A percentile compares a stretch with the other conserved stretches of the same genome.
phyloP scores from a whole-genome alignment of 2,113 vertebrate species.

The Alethe castanea region DNA sequence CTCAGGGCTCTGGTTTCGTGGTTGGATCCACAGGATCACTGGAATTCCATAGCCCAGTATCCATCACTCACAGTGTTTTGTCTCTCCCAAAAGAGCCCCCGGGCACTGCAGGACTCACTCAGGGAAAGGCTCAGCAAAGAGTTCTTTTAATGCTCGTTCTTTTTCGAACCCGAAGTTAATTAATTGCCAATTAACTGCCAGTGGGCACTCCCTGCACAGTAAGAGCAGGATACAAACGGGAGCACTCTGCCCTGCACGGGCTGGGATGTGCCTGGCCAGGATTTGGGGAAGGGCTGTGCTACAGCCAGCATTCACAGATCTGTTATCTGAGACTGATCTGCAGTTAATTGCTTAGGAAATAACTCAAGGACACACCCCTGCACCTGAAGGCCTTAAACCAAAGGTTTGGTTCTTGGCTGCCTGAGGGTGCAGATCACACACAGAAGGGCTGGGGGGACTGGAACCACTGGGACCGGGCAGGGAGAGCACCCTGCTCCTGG shows the following conservation, averaged over 20 bases:
- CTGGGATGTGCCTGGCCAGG: neutral
- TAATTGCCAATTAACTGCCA: neutral
- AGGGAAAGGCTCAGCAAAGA: neutral
- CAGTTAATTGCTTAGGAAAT: neutral
- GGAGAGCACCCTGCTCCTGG: no score
- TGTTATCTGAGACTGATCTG: neutral
- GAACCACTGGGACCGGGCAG: neutral
- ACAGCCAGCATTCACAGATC: neutral
- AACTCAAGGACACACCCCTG: neutral
- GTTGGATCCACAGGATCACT: rapidly evolving
- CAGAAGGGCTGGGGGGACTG: no score
- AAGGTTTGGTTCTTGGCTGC: neutral
- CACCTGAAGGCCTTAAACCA: neutral
- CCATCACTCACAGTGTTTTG: no score
- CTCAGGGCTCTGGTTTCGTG: neutral
- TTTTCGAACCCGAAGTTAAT: neutral
- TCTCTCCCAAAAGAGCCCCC: neutral
- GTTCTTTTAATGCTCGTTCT: neutral
- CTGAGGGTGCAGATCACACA: neutral
- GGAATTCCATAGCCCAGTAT: neutral
- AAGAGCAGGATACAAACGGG: neutral
- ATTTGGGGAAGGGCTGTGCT: neutral
- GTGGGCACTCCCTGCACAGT: neutral
- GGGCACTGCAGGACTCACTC: neutral
- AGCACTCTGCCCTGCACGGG: neutral